A percentile compares a stretch with the other conserved stretches of the same genome.
These are phyloP conservation scores for Porites rus DNA, from an alignment of 92 coral and sea anemone species.

Conservation along the genomic window DNA sequence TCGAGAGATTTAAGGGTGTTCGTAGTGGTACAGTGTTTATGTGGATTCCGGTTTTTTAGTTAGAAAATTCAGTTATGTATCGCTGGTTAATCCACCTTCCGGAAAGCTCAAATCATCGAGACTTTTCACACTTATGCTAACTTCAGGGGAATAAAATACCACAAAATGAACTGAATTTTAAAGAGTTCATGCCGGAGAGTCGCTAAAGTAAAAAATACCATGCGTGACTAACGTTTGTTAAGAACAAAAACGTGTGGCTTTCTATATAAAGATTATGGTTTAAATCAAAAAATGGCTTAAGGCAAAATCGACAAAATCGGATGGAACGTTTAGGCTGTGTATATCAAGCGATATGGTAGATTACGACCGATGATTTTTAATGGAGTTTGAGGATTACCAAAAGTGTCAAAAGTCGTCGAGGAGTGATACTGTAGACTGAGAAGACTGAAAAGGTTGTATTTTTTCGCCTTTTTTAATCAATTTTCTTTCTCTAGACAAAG, in stretches of 20 bases:
- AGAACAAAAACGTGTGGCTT: slow-evolving; percentile 21
- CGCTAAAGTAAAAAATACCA: neutral
- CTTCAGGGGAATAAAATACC: neutral
- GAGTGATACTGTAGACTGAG: neutral
- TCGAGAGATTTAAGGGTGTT: neutral
- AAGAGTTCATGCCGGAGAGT: neutral
- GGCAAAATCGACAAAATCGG: slow-evolving; percentile 34
- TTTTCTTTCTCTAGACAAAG: neutral
- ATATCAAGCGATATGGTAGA: slow-evolving; percentile 20
- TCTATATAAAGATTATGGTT: neutral
- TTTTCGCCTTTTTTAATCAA: neutral
- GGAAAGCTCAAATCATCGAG: slow-evolving; percentile 6
- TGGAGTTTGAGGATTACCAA: neutral
- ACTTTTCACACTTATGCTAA: neutral
- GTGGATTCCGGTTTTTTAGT: neutral
- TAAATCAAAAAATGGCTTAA: slow-evolving; percentile 2
- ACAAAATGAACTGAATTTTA: neutral
- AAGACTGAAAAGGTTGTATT: neutral
- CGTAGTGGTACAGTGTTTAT: neutral
- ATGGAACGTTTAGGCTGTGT: slow-evolving; percentile 16
- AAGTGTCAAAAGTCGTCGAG: neutral
- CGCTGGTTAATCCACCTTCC: neutral
- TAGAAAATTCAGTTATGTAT: neutral
- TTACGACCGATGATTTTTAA: slow-evolving; percentile 1
- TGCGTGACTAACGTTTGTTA: slow-evolving; percentile 24